Conservation (phyloP, 2,113 vertebrate species). For the Hippocampus zosterae region DNA sequence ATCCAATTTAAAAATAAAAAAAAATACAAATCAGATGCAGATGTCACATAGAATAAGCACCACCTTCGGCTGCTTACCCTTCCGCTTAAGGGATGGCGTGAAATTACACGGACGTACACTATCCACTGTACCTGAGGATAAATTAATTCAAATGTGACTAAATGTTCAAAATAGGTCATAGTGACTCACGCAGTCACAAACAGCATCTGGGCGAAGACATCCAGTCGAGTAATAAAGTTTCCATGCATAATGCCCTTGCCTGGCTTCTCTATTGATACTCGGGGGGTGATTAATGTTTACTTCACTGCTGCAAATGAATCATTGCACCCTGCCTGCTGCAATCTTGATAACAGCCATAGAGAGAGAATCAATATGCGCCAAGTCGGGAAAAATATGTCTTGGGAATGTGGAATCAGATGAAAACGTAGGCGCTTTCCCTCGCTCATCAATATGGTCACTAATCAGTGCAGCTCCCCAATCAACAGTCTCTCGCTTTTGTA, state of each 20-base stretch:
- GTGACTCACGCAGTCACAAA: conserved; percentile 1
- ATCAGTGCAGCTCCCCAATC: conserved; percentile 51
- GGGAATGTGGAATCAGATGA: conserved; percentile 55
- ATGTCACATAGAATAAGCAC: too few species aligned
- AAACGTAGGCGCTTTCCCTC: conserved; percentile 58
- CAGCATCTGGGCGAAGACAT: conserved; percentile 2
- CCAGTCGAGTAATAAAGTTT: conserved; percentile 42
- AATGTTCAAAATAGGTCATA: conserved; percentile 10
- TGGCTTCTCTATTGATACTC: conserved; percentile 52
- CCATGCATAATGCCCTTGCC: conserved; percentile 34
- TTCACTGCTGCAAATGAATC: conserved; percentile 60
- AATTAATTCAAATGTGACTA: neutral
- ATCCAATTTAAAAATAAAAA: too few species aligned
- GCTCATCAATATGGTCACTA: conserved; percentile 50
- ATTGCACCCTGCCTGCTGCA: conserved; percentile 55
- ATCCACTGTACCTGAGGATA: neutral
- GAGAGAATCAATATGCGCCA: conserved; percentile 61
- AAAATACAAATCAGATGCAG: neutral
- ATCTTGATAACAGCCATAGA: conserved; percentile 70
- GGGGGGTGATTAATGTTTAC: conserved; percentile 63
- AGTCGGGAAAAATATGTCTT: conserved; percentile 50
- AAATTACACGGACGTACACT: neutral
- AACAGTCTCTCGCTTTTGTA: conserved; percentile 14
- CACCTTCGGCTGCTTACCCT: neutral
- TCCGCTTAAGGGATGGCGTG: neutral